Evolutionary conservation across 1,140 invertebrate genomes (phyloP), one percentile per base, ranked within the genome.

Genomic region (Drosophila pachea): DNA sequence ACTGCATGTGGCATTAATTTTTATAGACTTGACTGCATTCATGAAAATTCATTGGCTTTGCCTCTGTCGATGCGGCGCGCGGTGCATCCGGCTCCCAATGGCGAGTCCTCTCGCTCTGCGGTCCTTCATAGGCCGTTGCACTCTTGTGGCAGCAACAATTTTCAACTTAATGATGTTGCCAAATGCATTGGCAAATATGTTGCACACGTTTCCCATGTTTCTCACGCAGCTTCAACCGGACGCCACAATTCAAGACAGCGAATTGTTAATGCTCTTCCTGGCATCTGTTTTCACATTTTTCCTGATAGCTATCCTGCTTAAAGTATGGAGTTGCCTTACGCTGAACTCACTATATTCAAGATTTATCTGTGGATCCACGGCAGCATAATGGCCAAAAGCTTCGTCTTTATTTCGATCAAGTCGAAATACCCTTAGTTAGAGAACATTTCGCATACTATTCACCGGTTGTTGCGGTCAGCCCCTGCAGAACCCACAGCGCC

Each of bases 11-110:
- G 79, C 79, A 83, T 83, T 83, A 84, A 83, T 83, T 83, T 83
- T 83, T 83, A 83, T 83, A 84, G 79, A 83, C 79, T 83, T 84
- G 78, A 83, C 78, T 83, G 79, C 79, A 83, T 84, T 78, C 79
- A 83, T 83, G 79, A 83, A 83, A 83, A 83, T 83, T 84, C 79
- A 83, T 83, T 83, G 79, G 68, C 76, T 75, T 76, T 60, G 56
- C 55, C 50, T 53, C 33, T 22, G 22, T 22, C 22, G 22, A 22
- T 22, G 22, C 22, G 22, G 22, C 22, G 22, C 22, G 22, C 9
- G 12, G 38, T 48, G 47, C 56, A 49, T 35, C 48, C 38, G 40
- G 56, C 9, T 50, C 31, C 22, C 45, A 14, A 49, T 40, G 45
- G 40, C 32, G 14, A 16, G 3, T 48, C 54, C 40, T 29, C 5